Evolutionary conservation across 1,140 invertebrate genomes (phyloP), one percentile per base, ranked within the genome.

Genomic region (Elymnias hypermnestra): DNA sequence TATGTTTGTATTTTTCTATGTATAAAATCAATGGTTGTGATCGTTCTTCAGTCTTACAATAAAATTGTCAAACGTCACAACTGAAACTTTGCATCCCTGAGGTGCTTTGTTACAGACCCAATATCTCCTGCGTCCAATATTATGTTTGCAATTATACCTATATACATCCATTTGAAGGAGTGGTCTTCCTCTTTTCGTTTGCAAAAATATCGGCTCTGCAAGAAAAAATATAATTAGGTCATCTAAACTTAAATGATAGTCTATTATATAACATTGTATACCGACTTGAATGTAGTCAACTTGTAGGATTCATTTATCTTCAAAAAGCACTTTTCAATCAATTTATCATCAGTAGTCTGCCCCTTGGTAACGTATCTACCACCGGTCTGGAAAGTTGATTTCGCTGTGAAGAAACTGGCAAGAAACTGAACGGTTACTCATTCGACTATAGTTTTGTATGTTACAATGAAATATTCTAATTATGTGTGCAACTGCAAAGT

Each of bases 21-120:
- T 0, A 5, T 12, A 42, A 23, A 23, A 44, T 8, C 18, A 33
- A 46, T 79, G 75, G 40, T 70, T 77, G 44, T 79, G 75, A 17
- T 43, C 41, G 44, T 69, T 65, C 5, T 64, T 66, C 3, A 49
- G 53, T 10, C 37, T 58, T 2, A 77, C 35, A 15, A 81, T 69
- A 8, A 45, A 50, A 14, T 64, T 58, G 14, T 70, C 49, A 1
- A 59, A n/a, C 0, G 73, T 77, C 3, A 63, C 17, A 1, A 74
- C 50, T 4, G 60, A 56, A 2, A 67, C 68, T 13, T 53, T 63
- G 22, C 76, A 81, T 0, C 73, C 70, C 7, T 53, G 48, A 0
- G 64, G 62, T 1, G 70, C 68, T 31, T 74, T 63, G 10, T 72
- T 76, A 31, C 76, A 81, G 0, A 62, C 50, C 73, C 74, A 82